These are phyloP conservation scores for Acanthaster planci DNA, from an alignment of 35 echinoderm and acorn worm species.

Conservation along the genomic window DNA sequence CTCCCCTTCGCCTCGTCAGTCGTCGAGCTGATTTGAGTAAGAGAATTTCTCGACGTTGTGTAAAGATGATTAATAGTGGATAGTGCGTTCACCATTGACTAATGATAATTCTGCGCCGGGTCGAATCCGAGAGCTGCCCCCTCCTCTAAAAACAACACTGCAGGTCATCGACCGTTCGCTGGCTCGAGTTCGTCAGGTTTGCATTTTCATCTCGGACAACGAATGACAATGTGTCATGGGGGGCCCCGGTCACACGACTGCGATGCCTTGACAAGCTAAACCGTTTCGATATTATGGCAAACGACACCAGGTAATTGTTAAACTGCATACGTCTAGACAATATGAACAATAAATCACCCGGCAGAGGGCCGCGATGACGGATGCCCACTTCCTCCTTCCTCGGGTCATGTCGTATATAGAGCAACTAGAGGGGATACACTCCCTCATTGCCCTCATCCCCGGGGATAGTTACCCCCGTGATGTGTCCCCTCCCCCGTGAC, in stretches of 20 bases:
- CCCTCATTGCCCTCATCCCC: not conserved
- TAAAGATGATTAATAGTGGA: conserved; percentile 13
- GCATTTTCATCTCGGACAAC: too few relatives aligned
- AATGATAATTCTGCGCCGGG: too few relatives aligned
- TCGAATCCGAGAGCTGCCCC: too few relatives aligned
- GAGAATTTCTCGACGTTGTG: not conserved
- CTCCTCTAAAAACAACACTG: too few relatives aligned
- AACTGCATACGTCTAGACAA: conserved; percentile 7
- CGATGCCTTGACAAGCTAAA: too few relatives aligned
- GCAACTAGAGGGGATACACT: not conserved
- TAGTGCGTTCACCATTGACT: conserved; percentile 4
- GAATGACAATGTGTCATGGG: conserved; percentile 1
- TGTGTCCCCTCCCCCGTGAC: not conserved
- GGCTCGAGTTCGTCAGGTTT: too few relatives aligned
- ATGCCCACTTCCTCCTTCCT: not conserved
- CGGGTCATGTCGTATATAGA: not conserved
- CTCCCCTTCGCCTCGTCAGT: not conserved
- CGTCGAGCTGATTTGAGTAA: not conserved
- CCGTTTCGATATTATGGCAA: not conserved
- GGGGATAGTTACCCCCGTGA: not conserved
- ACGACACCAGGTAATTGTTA: not conserved
- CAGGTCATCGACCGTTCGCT: not conserved
- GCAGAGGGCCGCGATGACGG: not conserved
- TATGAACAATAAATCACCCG: conserved; percentile 7
- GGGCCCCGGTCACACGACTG: not conserved